Evolutionary conservation across 2,797 vertebrate species (phyloP), one percentile per base, ranked within the genome.

Genomic region (Varecia variegata): DNA sequence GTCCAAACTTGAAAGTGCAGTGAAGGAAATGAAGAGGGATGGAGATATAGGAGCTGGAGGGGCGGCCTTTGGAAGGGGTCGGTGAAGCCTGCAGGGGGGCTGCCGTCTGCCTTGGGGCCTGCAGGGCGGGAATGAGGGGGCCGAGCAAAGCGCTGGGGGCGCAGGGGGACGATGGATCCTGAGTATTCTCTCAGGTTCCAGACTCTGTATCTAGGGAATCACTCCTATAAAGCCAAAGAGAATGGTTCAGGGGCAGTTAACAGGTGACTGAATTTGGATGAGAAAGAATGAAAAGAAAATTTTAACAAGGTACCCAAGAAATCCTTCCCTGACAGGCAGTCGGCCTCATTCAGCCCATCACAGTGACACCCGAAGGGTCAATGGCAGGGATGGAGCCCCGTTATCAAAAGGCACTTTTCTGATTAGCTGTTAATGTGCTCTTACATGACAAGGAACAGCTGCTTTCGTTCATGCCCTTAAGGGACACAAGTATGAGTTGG

Each of bases 201-300:
- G 40, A 54, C 30, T 27, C 52, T 40, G 38, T 12, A 1, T 30
- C 87, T 67, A 47, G 54, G 14, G 25, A 85, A 32, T 56, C 18
- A 30, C 27, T 65, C 79, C 25, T 43, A 35, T 3, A 40, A 67
- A 74, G 70, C 58, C 87, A 70, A 2, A 13, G 14, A 71, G 60
- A 60, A 60, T 58, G 20, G 21, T 38, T 20, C 68, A 35, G 60
- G 38, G 15, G 58, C 47, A 62, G 65, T 73, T 38, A 80, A 74
- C 0, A 45, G 47, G 86, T 38, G 35, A 65, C 62, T 56, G 20
- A 73, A 7, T 38, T 60, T 52, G 12, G 79, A 77, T 65, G 43
- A 94, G 92, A 80, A 95, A 93, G 82, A 82, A 84, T 1, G 45
- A 65, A 85, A 76, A 79, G 68, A 89, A 94, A 87, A 87, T 60